Evolutionary conservation across 2,113 vertebrate genomes (phyloP).

Genomic region (Sorex fumeus): DNA sequence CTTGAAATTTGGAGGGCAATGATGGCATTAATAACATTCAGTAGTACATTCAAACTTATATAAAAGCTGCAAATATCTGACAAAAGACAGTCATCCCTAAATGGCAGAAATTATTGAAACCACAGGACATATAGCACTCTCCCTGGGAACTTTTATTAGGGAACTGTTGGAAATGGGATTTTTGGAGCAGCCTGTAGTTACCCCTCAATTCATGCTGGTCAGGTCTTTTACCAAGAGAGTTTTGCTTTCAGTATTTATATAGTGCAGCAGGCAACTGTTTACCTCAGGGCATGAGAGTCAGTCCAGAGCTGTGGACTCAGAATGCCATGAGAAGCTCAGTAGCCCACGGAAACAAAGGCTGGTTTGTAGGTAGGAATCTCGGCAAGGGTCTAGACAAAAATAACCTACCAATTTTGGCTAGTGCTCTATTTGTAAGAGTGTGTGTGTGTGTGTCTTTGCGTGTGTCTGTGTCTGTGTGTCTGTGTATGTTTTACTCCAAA

Average conservation of each 20-base stretch:
- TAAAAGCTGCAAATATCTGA: constrained; percentile 72
- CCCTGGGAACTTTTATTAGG: constrained; percentile 61
- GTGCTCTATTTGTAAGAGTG: constrained; percentile 46
- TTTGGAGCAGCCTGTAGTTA: constrained; percentile 73
- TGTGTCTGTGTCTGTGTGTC: no score
- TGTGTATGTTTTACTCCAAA: neutral
- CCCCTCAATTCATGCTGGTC: constrained; percentile 81
- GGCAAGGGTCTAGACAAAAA: neutral
- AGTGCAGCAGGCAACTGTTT: constrained; percentile 85
- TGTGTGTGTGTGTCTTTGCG: neutral
- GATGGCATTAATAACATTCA: constrained; percentile 57
- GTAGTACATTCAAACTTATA: constrained; percentile 68
- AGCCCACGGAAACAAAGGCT: constrained; percentile 88
- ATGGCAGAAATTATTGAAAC: constrained; percentile 75
- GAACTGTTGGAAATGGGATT: constrained; percentile 65
- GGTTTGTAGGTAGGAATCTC: constrained; percentile 71
- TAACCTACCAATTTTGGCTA: constrained; percentile 67
- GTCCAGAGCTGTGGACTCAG: constrained; percentile 79
- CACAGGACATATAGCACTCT: neutral
- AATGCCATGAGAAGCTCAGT: constrained; percentile 74
- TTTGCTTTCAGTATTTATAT: constrained; percentile 85
- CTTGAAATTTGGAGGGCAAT: constrained; percentile 30
- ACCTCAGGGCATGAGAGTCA: constrained; percentile 85
- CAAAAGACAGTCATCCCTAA: constrained; percentile 64
- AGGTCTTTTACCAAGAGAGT: constrained; percentile 81